A percentile compares a stretch with the other conserved stretches of the same genome.
Evolutionary conservation across 2,888 invertebrate species (phyloP).

Genomic region (Drosophila neotestacea): DNA sequence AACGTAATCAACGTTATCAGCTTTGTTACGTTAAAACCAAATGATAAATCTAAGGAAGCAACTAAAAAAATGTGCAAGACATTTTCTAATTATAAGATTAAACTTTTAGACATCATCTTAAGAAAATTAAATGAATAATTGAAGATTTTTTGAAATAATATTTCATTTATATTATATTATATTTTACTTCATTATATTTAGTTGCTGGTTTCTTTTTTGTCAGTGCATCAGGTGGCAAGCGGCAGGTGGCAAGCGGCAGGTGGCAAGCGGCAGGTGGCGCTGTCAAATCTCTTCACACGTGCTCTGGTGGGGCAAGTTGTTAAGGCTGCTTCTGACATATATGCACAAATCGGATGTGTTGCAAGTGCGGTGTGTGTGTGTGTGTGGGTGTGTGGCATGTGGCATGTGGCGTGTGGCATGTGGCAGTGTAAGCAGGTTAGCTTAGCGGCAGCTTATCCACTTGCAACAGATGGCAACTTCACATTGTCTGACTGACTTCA

Average conservation of each 20-base stretch:
- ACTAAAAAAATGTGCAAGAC: no score
- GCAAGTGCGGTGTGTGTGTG: slow-evolving; percentile 14
- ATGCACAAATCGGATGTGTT: slow-evolving; percentile 43
- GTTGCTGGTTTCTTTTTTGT: neutral
- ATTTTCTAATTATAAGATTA: no score
- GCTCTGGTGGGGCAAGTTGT: slow-evolving; percentile 29
- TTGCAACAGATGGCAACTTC: slow-evolving; percentile 51
- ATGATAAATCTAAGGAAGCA: no score
- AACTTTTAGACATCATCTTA: no score
- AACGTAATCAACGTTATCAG: no score
- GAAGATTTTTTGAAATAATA: no score
- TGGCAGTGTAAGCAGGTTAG: slow-evolving; percentile 60
- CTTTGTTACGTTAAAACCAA: no score
- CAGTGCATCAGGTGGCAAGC: neutral
- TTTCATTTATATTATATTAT: no score
- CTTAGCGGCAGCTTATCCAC: slow-evolving; percentile 72
- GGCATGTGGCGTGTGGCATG: slow-evolving; percentile 21
- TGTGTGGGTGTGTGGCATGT: slow-evolving; percentile 1
- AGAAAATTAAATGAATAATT: no score
- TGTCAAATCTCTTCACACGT: slow-evolving; percentile 60
- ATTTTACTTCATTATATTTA: no score
- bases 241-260: neutral
- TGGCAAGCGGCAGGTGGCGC: slow-evolving; percentile 8
- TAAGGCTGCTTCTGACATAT: slow-evolving; percentile 46
- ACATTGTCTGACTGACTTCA: slow-evolving; percentile 23